Percentiles rank a stretch among this genome's conserved stretches.
phyloP scores from a whole-genome alignment of 2,113 vertebrate genomes.

The Myodes glareolus region DNA sequence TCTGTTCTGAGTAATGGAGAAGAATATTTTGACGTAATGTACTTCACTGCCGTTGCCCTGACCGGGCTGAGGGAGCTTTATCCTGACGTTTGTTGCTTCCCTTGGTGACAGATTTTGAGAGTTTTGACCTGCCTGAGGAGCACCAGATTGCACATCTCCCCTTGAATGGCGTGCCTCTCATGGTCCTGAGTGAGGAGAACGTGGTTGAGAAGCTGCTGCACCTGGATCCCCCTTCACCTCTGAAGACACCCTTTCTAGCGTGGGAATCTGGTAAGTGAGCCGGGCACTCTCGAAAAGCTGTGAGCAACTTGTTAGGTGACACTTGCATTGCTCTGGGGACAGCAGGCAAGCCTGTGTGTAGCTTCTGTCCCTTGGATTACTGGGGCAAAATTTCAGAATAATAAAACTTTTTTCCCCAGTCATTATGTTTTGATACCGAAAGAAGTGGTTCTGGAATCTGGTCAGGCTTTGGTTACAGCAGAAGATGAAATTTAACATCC shows the following conservation, averaged over 20 bases:
- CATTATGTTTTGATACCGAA: neutral
- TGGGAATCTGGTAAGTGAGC: conserved; percentile 84
- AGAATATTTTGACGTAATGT: neutral
- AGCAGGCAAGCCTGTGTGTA: neutral
- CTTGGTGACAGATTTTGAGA: conserved; percentile 85
- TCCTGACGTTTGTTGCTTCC: neutral
- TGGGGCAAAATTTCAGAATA: neutral
- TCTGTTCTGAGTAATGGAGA: neutral
- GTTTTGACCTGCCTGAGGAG: conserved; percentile 87
- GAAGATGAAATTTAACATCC: neutral
- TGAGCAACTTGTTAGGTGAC: neutral
- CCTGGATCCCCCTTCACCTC: conserved; percentile 77
- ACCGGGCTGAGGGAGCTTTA: neutral
- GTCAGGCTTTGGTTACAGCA: neutral
- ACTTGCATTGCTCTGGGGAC: neutral
- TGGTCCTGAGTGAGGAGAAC: conserved; percentile 79
- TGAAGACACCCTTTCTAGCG: conserved; percentile 60
- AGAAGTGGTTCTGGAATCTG: conserved; percentile 36
- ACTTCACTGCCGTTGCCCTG: neutral
- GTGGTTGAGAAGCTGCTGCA: conserved; percentile 67
- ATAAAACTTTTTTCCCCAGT: neutral
- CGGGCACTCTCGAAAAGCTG: neutral
- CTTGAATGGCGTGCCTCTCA: conserved; percentile 85
- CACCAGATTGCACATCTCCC: conserved; percentile 82
- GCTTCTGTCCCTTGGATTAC: neutral